Conservation (phyloP, 1,140 invertebrate species). For the Araneus ventricosus region DNA sequence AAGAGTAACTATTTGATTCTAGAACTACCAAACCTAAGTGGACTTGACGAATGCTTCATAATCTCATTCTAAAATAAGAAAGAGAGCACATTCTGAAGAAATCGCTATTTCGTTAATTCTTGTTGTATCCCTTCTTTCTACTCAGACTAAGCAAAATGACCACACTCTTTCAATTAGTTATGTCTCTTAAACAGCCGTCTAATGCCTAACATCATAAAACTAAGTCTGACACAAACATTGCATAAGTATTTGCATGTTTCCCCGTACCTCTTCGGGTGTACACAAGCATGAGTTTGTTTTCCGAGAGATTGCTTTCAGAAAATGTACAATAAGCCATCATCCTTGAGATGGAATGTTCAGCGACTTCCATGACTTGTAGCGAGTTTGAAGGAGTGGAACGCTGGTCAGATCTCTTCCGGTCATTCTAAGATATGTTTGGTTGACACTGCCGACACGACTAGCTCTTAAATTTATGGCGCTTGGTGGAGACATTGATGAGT, state of each 20-base stretch:
- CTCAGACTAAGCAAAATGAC: background rate
- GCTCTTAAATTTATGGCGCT: slow-evolving; percentile 7
- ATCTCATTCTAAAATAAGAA: too few relatives aligned
- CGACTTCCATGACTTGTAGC: background rate
- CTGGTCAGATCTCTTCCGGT: background rate
- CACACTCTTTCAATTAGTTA: background rate
- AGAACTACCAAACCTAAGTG: too few relatives aligned
- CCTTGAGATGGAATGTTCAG: background rate
- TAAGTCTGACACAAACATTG: background rate
- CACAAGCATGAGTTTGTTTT: background rate
- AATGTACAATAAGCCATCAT: too few relatives aligned
- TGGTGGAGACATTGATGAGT: slow-evolving; percentile 30
- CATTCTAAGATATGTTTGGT: slow-evolving; percentile 65
- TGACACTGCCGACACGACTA: slow-evolving; percentile 57
- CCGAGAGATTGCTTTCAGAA: too few relatives aligned
- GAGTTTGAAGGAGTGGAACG: background rate
- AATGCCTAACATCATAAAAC: background rate
- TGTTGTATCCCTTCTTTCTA: background rate
- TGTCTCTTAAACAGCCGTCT: background rate
- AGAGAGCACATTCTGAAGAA: too few relatives aligned
- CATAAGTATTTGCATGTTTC: background rate
- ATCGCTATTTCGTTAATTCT: too few relatives aligned
- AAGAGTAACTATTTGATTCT: too few relatives aligned
- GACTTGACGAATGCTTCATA: too few relatives aligned
- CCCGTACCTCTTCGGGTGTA: background rate